Percentiles rank a stretch among this genome's conserved stretches.
Evolutionary conservation across 2,888 invertebrate species (phyloP).

Genomic region (Mayetiola destructor): DNA sequence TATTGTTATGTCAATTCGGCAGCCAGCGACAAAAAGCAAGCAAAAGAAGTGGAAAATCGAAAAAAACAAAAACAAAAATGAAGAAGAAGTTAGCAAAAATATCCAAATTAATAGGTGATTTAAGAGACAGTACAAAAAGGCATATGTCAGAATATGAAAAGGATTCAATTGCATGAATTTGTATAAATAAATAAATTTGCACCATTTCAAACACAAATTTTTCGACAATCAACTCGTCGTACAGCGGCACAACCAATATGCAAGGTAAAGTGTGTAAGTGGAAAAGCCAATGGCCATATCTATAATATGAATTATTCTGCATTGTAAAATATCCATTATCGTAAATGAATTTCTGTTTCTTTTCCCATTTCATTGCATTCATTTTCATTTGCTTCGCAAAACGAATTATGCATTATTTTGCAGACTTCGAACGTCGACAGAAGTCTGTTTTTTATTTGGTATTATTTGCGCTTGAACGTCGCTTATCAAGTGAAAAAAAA

Average conservation of each 20-base stretch:
- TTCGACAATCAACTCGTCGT: neutral
- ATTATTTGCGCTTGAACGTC: too few relatives aligned
- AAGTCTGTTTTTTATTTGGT: too few relatives aligned
- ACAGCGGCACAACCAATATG: too few relatives aligned
- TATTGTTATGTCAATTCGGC: neutral
- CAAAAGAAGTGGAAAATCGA: neutral
- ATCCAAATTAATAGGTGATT: too few relatives aligned
- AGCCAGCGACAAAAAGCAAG: neutral
- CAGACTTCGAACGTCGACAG: too few relatives aligned
- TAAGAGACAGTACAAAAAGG: neutral
- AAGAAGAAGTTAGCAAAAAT: neutral
- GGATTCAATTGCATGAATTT: neutral
- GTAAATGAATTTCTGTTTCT: conserved; percentile 6
- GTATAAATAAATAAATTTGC: conserved; percentile 9
- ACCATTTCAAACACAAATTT: conserved; percentile 9
- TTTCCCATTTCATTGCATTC: neutral
- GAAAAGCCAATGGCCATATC: too few relatives aligned
- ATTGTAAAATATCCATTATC: conserved; percentile 9
- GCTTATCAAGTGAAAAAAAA: too few relatives aligned
- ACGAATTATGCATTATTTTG: too few relatives aligned
- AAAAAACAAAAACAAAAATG: too few relatives aligned
- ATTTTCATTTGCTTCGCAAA: too few relatives aligned
- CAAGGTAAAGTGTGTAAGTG: too few relatives aligned
- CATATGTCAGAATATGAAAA: conserved; percentile 1
- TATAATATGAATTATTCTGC: conserved; percentile 1